These are phyloP conservation scores for Amblyopsis hoosieri DNA, from an alignment of 2,797 vertebrate genomes.

Conservation along the genomic window DNA sequence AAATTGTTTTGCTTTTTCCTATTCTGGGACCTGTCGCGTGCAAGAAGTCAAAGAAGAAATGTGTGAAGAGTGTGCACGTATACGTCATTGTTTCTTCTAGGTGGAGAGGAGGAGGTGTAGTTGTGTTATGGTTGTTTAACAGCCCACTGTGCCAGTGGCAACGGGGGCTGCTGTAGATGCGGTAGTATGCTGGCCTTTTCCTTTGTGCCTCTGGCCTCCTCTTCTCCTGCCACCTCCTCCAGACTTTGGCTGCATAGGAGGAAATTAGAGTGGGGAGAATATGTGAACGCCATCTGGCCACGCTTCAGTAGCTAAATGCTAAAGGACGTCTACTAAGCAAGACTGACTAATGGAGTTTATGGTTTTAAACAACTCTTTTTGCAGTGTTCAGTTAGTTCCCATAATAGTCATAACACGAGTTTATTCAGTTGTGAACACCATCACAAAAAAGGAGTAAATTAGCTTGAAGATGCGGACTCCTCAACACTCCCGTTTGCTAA, in stretches of 20 bases:
- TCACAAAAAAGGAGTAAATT: no score
- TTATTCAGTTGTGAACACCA: no score
- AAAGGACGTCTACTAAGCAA: no score
- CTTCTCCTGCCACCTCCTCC: constrained; percentile 78
- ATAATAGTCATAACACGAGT: no score
- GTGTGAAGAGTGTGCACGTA: constrained; percentile 23
- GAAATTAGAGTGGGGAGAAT: neutral
- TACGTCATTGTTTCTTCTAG: constrained; percentile 24
- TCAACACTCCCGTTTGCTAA: no score
- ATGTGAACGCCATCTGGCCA: neutral
- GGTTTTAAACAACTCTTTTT: no score
- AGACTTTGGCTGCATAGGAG: constrained; percentile 71
- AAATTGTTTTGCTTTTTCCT: no score
- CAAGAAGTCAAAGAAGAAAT: constrained; percentile 38
- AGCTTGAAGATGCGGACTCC: no score
- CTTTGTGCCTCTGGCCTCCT: constrained; percentile 81
- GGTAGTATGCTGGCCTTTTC: constrained; percentile 73
- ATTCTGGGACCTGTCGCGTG: constrained; percentile 12
- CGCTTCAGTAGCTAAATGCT: no score
- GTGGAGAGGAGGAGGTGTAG: constrained; percentile 30
- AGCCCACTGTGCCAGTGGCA: constrained; percentile 66
- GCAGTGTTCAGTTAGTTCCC: no score
- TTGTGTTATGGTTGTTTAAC: constrained; percentile 45
- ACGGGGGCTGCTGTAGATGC: constrained; percentile 60
- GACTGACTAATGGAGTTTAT: no score